Base-by-base conservation (phyloP, 2,113 vertebrate genomes). In the Mobula hypostoma region DNA sequence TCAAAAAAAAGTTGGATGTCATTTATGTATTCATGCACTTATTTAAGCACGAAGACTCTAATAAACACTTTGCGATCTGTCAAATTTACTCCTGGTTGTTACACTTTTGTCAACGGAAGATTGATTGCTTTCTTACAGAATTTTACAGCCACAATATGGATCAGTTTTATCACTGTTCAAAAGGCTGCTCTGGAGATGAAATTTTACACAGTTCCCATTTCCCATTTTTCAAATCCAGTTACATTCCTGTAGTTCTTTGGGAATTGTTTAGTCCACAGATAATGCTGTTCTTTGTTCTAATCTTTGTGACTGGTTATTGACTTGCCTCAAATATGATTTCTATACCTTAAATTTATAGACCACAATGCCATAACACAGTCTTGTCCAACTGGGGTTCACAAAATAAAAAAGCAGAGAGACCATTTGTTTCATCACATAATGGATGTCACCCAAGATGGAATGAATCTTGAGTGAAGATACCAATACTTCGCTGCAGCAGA, bases 181-280 rank as follows among this genome's bases (percentile, higher is more conserved):
- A 85, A 56, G 56, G 48, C 8, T 58, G 21, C 27, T 85, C 48
- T 58, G 48, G 14, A n/a, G 61, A 90, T 66, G 61, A 90, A 90
- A 61, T 90, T 90, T 90, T 90, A 90, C 32, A 68, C 61, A 68
- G 66, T 68, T 66, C 85, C 61, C 61, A 90, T 90, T 68, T 66
- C 85, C 61, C 61, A 90, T 68, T 90, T 90, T 90, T 15, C 61
- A 66, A 66, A 17, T 90, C n/a, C 29, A 90, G 15, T 68, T 90
- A n/a, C 61, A 66, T 90, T 90, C 14, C 19, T 90, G 29, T 90
- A 61, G 85, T 90, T 90, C 61, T 32, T 32, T 68, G 61, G 14
- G 61, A 90, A 90, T 90, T 90, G 85, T 90, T 90, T 90, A 66
- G 85, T 32, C 85, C 66, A 32, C 7, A 63, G n/a, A 68, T 17